A percentile compares a stretch with the other conserved stretches of the same genome.
phyloP scores from a whole-genome alignment of 2,797 vertebrate genomes.

The Peromyscus aztecus region DNA sequence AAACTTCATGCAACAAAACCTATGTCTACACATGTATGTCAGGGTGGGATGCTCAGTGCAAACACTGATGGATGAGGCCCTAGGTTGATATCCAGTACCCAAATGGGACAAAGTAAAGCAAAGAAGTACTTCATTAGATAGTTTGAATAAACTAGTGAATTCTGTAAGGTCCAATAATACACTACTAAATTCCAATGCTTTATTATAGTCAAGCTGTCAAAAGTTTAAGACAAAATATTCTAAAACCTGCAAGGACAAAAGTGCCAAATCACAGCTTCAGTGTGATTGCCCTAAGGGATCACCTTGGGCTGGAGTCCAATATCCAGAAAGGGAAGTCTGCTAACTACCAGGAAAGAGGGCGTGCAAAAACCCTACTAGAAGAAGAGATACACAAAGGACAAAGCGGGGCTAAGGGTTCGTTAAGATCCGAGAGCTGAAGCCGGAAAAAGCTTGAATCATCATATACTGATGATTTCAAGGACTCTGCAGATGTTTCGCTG shows the following conservation, averaged over 20 bases:
- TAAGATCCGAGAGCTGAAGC: background rate
- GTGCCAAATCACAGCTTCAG: background rate
- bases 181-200: background rate
- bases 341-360: background rate
- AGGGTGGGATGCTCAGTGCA: background rate
- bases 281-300: background rate
- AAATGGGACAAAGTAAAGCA: background rate
- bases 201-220: background rate
- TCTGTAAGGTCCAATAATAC: background rate
- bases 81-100: background rate
- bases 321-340: background rate
- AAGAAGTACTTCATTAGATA: background rate
- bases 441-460: background rate
- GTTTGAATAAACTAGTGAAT: constrained; percentile 16
- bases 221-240: background rate
- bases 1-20: background rate
- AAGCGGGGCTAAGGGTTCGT: background rate
- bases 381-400: background rate
- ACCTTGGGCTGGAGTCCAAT: background rate
- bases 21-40: background rate
- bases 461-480: background rate
- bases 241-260: background rate
- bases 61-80: background rate
- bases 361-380: background rate
- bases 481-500: background rate